Evolutionary conservation across 2,113 vertebrate species (phyloP).

Genomic region (Pangasianodon gigas): DNA sequence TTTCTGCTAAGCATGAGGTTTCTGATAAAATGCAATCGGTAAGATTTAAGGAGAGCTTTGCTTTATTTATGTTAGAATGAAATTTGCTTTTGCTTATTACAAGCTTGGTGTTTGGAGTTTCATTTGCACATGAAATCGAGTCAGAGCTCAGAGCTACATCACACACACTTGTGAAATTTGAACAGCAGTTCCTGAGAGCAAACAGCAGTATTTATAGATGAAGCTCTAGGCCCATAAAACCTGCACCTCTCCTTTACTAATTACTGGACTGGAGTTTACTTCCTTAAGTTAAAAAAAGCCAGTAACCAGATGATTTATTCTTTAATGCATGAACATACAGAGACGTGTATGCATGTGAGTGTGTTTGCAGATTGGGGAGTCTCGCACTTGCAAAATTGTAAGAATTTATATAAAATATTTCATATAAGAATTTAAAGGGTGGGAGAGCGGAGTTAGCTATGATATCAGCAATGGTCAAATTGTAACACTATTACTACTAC

Average conservation of each 20-base stretch:
- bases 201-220: slow-evolving; percentile 50
- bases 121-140: slow-evolving; percentile 50
- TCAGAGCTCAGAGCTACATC: slow-evolving; percentile 52
- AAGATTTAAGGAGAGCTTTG: neutral
- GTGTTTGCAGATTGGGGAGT: neutral
- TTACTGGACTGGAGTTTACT: slow-evolving; percentile 27
- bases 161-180: slow-evolving; percentile 64
- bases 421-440: no score
- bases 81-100: slow-evolving; percentile 19
- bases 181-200: slow-evolving; percentile 60
- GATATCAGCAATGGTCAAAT: neutral
- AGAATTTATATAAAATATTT: neutral
- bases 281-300: neutral
- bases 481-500: neutral
- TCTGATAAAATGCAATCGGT: slow-evolving; percentile 47
- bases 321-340: neutral
- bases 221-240: slow-evolving; percentile 49
- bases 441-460: neutral
- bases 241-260: slow-evolving; percentile 53
- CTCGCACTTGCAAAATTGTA: neutral
- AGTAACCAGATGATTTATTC: neutral
- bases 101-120: neutral
- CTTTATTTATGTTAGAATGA: neutral
- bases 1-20: slow-evolving; percentile 67
- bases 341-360: neutral